Evolutionary conservation across 2,888 invertebrate genomes (phyloP).

Genomic region (Troides aeacus): DNA sequence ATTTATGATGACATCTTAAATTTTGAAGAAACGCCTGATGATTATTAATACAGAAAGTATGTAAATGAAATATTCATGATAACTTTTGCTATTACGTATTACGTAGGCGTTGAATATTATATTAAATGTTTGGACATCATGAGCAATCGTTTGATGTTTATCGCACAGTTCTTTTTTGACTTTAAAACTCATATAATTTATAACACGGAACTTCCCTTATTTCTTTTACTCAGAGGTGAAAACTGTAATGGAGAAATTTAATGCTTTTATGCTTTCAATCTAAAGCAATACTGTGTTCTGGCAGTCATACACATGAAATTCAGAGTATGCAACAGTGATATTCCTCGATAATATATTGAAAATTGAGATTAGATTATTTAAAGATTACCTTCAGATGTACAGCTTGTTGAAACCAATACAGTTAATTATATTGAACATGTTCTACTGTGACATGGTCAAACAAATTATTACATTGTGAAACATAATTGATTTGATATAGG

Average conservation of each 20-base stretch:
- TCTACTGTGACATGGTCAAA: conserved; percentile 17
- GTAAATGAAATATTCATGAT: background rate
- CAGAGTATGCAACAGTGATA: too few species aligned
- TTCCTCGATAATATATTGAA: too few species aligned
- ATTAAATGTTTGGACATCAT: background rate
- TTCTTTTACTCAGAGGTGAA: too few species aligned
- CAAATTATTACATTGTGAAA: conserved; percentile 16
- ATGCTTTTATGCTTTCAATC: too few species aligned
- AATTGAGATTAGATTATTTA: background rate
- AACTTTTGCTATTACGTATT: background rate
- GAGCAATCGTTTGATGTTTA: background rate
- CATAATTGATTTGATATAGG: conserved; percentile 19
- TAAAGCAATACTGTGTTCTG: too few species aligned
- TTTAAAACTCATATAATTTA: too few species aligned
- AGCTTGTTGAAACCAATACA: background rate
- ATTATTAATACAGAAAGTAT: background rate
- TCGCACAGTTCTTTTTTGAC: too few species aligned
- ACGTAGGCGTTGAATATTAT: background rate
- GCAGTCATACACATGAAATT: too few species aligned
- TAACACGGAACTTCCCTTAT: too few species aligned
- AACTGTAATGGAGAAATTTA: too few species aligned
- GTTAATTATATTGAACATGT: background rate
- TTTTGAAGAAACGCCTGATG: background rate
- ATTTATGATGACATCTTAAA: too few species aligned
- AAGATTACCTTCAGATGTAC: background rate